These are phyloP conservation scores for Loris lydekkerianus DNA, from an alignment of 2,797 vertebrate genomes.

Conservation along the genomic window DNA sequence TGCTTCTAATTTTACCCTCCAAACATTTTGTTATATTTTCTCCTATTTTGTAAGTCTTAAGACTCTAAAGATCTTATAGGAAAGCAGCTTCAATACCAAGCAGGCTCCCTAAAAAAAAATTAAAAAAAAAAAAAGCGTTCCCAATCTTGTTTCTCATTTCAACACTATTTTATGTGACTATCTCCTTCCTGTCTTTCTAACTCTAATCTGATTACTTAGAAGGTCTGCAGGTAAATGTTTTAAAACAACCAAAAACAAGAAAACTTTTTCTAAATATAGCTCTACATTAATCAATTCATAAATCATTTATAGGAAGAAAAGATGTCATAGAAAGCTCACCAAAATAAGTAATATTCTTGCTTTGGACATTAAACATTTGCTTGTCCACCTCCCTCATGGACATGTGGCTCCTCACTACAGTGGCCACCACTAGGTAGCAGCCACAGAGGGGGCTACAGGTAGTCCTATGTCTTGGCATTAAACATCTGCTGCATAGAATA, in stretches of 20 bases:
- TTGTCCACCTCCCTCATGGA: no score
- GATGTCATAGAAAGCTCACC: no score
- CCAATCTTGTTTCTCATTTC: not conserved
- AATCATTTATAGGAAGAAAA: conserved; percentile 4
- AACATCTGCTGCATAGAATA: no score
- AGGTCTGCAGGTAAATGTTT: not conserved
- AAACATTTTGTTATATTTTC: not conserved
- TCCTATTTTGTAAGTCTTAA: not conserved
- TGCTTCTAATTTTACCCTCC: not conserved
- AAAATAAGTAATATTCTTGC: no score
- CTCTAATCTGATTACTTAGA: not conserved
- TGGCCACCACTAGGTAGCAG: no score
- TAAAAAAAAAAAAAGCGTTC: not conserved
- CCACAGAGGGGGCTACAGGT: no score
- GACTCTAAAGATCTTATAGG: not conserved
- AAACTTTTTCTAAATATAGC: not conserved
- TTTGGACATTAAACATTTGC: no score
- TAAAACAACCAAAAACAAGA: not conserved
- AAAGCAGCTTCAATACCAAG: not conserved
- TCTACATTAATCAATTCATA: not conserved
- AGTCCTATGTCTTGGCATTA: no score
- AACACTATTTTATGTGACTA: not conserved
- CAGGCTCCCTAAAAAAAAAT: not conserved
- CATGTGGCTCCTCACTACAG: no score
- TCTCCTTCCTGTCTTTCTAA: not conserved